phyloP scores from a whole-genome alignment of 2,797 vertebrate species.

The Ptychobarbus kaznakovi region DNA sequence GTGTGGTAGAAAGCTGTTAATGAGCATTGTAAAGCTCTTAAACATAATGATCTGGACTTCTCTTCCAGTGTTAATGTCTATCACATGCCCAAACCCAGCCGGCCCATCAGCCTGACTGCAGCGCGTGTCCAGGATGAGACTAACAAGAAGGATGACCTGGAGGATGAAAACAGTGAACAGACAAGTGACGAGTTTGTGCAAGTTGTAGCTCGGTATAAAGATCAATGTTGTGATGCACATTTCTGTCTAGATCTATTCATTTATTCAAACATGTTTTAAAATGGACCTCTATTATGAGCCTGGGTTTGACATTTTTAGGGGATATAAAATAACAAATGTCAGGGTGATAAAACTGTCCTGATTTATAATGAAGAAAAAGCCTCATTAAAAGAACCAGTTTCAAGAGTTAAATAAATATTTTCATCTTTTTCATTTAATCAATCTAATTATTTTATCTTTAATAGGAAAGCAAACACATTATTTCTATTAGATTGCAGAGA shows the following conservation, averaged over 20 bases:
- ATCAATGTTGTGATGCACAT: neutral
- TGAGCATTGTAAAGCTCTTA: slow-evolving; percentile 83
- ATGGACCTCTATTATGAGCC: neutral
- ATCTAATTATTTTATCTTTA: too few relatives aligned
- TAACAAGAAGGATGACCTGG: slow-evolving; percentile 58
- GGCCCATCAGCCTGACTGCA: slow-evolving; percentile 57
- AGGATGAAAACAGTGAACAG: slow-evolving; percentile 45
- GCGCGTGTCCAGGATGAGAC: slow-evolving; percentile 60
- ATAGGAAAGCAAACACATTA: too few relatives aligned
- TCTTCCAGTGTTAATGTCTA: slow-evolving; percentile 75
- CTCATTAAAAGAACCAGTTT: neutral
- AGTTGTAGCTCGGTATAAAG: slow-evolving; percentile 12
- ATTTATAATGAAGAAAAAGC: neutral
- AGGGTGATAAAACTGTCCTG: slow-evolving; percentile 14
- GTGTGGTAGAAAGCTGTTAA: slow-evolving; percentile 83
- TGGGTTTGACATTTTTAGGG: slow-evolving; percentile 1
- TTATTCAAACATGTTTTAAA: neutral
- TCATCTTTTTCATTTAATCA: too few relatives aligned
- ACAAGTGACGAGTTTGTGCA: slow-evolving; percentile 1
- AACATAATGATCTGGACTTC: slow-evolving; percentile 80
- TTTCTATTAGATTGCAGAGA: too few relatives aligned
- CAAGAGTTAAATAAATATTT: neutral
- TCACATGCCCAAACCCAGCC: slow-evolving; percentile 68
- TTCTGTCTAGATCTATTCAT: neutral
- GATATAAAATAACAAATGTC: neutral